Conservation (phyloP, 2,113 vertebrate genomes). For the Plecotus auritus region DNA sequence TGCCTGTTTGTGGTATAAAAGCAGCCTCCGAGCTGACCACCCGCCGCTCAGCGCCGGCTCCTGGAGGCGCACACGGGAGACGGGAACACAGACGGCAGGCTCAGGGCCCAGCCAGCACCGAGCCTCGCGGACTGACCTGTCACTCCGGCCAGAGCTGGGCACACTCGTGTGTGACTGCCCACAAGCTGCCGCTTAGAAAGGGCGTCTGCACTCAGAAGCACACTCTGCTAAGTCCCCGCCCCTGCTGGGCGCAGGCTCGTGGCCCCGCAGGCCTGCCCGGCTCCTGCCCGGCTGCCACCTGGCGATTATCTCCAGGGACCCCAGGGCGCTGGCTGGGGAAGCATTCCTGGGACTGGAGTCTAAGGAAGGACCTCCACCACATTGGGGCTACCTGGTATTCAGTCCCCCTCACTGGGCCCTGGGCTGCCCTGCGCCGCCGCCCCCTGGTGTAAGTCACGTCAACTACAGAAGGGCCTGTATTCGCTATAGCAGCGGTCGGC, state of each 20-base stretch:
- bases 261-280: no score
- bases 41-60: background rate
- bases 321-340: background rate
- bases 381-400: background rate
- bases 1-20: no score
- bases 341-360: background rate
- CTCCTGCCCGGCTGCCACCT: background rate
- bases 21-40: no score
- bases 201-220: background rate
- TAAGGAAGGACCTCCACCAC: fast-evolving
- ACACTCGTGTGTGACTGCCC: fast-evolving
- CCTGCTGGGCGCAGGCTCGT: background rate
- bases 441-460: background rate
- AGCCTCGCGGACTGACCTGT: background rate
- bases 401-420: background rate
- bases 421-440: background rate
- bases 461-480: background rate
- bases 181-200: background rate
- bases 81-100: background rate
- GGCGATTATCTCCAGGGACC: background rate
- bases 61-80: background rate
- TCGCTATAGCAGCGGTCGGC: no score
- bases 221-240: background rate
- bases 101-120: background rate
- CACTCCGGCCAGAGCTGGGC: background rate